Base-by-base conservation (phyloP, 2,797 vertebrate genomes). In the Antrozous pallidus region DNA sequence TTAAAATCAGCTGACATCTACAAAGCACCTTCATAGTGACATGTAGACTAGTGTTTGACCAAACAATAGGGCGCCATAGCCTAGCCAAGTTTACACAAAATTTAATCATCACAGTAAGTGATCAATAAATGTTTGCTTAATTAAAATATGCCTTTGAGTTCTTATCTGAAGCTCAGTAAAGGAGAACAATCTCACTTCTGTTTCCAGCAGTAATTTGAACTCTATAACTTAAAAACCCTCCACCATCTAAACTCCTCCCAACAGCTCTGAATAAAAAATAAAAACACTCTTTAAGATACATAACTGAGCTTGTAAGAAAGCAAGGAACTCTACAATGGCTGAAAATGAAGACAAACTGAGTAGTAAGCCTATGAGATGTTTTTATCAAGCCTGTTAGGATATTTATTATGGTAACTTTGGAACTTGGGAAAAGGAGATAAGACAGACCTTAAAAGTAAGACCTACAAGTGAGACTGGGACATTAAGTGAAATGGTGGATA, bases 141-240 rank as follows among this genome's bases (percentile, higher is more conserved):
- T 93, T 94, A 42, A 92, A 89, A 42, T 78, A 33, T 79, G 26
- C 36, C 69, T 86, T 81, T 94, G 54, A 95, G 28, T 88, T 94
- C 47, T 92, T 89, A 40, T 80, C 51, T 91, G 36, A 47, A 75
- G 67, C 77, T 79, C 45, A 84, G 79, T 80, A 94, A 84, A 86
- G 78, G 45, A 82, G 24, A 91, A 91, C 20, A 85, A 13, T 91
- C 28, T 69, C 89, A 31, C 5, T 65, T 86, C 54, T 92, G 8
- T 94, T 93, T 82, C 49, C 12, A 73, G 74, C 61, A 86, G 42
- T 90, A 58, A 91, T 85, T 82, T 88, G 71, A 95, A 90, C 69
- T 90, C 63, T 86, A 18, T 91, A 88, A 93, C 17, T 40, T 94
- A 51, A 85, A 96, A 92, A 92, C 79, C 38, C 18, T 56, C 51